Base-by-base conservation (phyloP, 2,113 vertebrate species). In the Anser cygnoides region DNA sequence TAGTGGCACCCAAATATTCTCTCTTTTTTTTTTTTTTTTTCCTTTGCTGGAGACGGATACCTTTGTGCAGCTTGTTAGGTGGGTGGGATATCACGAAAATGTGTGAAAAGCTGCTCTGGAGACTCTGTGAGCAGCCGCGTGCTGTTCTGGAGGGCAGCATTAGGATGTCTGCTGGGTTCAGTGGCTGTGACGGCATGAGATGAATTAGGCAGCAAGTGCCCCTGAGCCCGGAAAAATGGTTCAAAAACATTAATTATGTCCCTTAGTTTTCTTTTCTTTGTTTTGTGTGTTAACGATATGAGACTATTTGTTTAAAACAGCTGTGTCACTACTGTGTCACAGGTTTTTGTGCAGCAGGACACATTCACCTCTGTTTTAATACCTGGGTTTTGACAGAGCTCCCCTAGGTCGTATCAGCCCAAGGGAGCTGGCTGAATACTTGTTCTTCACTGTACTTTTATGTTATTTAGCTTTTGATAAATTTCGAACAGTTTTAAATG, bases 401-500 rank as follows among this genome's bases (percentile, higher is more conserved):
- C 16, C 28, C 7, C 54, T 59, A 0, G 3, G 3, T 29, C 57
- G 2, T 39, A 4, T 72, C 68, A 9, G 44, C 37, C 9, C n/a
- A 6, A 22, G 13, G 19, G 13, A 43, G 10, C 29, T 71, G 39
- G 19, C 23, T 50, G n/a, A 76, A 57, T 19, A 31, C 11, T 58
- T 54, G 71, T 89, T 80, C 22, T 26, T 86, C 70, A 50, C 41
- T 37, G 10, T 12, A 55, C 12, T 65, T 90, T 26, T 16, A 70
- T 9, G 12, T 54, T 78, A 55, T 54, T 67, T 63, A 35, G 3
- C 8, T 71, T 50, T 90, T 93, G 50, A 62, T 58, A 19, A 18
- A 57, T 58, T 14, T 71, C 85, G 83, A 84, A 6, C 49, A 80
- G 37, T 90, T 87, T 83, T 25, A 70, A 90, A 89, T n/a, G n/a